Evolutionary conservation across 2,113 vertebrate species (phyloP), one percentile per base, ranked within the genome.

Genomic region (Rattus norvegicus): DNA sequence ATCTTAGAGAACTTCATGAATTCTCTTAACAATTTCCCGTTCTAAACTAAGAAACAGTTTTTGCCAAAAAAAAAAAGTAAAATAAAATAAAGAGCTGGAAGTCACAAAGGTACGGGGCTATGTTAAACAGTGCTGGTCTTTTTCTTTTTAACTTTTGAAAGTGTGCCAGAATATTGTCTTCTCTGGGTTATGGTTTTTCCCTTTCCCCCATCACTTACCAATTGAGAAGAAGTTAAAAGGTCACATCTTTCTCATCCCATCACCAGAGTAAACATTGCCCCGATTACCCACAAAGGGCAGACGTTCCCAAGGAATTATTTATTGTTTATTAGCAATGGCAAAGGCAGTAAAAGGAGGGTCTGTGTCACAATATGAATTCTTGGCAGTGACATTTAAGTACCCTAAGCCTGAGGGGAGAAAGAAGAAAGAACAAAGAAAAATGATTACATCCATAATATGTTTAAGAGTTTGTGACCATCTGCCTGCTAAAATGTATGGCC

Each of bases 281-380:
- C 92, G 97, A 96, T 97, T 97, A 97, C 89, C 95, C 87, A 92
- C 91, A 95, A 97, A 97, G 96, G 95, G 92, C 96, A 97, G 79
- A 96, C 89, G 84, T 79, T 97, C 91, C 92, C 94, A 91, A 97
- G 65, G 75, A 91, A 95, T 91, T 97, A 97, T 97, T 97, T 96
- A 93, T 88, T 97, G 94, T 95, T 97, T 94, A 93, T 95, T 97
- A 97, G 84, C 28, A 90, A 97, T 96, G 86, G 47, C 77, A 83
- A 91, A 91, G 89, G 54, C 33, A 75, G 2, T 72, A 93, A 94
- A 56, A 83, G 92, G 83, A 95, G 54, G 14, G 47, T 86, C 70
- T 95, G 20, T 90, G 26, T 85, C 90, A 72, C 1, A 87, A 95
- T 63, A 56, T 33, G 61, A 96, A 70, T 88, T 90, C 73, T 95